Evolutionary conservation across 2,888 invertebrate species (phyloP).

Genomic region (Drosophila rubida): DNA sequence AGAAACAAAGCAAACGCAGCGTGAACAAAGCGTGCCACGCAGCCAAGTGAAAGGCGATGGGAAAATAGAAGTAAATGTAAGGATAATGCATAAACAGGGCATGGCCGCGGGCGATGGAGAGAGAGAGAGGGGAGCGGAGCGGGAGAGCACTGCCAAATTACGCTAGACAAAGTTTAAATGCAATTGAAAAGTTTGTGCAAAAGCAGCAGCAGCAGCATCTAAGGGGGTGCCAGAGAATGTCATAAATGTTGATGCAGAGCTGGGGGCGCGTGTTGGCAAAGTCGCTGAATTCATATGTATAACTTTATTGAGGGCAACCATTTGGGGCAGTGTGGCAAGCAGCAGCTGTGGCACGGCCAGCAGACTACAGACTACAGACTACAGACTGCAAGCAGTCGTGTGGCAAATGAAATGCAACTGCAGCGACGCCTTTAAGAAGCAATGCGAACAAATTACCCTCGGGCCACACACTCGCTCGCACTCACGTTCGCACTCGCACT

Average conservation of each 20-base stretch:
- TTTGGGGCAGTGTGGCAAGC: conserved; percentile 12
- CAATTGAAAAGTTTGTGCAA: conserved; percentile 68
- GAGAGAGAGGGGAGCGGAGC: background rate
- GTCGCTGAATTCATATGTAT: conserved; percentile 65
- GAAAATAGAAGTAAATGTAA: conserved; percentile 29
- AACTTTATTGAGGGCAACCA: conserved; percentile 63
- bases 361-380: too few species aligned
- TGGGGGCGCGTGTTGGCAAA: conserved; percentile 30
- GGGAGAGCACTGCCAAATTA: conserved; percentile 44
- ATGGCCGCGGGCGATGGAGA: conserved; percentile 13
- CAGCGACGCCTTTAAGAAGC: conserved; percentile 29
- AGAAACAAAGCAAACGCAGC: conserved; percentile 46
- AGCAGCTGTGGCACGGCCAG: background rate
- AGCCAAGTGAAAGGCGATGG: conserved; percentile 27
- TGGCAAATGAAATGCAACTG: conserved; percentile 32
- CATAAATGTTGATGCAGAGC: conserved; percentile 66
- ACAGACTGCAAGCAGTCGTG: background rate
- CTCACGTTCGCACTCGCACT: background rate
- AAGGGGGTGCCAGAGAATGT: conserved; percentile 26
- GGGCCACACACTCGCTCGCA: background rate
- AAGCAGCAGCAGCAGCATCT: conserved; percentile 20
- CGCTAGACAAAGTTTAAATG: conserved; percentile 69
- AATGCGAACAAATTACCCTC: conserved; percentile 36
- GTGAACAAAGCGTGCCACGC: conserved; percentile 50
- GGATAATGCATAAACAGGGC: conserved; percentile 46